phyloP scores from a whole-genome alignment of 2,113 vertebrate species.

The Motacilla tschutschensis region DNA sequence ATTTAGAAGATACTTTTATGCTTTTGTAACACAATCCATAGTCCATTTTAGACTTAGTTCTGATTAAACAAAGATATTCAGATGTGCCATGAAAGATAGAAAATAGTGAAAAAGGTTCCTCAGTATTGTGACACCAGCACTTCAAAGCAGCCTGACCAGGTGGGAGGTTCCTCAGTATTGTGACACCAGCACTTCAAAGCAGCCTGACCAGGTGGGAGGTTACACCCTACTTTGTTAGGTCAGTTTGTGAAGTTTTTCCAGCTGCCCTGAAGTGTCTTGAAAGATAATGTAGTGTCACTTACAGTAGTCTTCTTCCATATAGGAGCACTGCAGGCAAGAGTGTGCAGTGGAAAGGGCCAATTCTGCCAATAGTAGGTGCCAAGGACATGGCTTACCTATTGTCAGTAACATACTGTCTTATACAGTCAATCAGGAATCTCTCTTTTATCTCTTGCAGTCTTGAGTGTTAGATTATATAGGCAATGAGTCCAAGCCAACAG shows the following conservation, averaged over 20 bases:
- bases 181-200: not conserved
- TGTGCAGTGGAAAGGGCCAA: not conserved
- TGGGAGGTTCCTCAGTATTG: not conserved
- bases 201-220: not conserved
- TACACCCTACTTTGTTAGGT: not conserved
- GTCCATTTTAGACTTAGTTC: not conserved
- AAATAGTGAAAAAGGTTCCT: not conserved
- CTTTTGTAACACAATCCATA: not conserved
- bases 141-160: not conserved
- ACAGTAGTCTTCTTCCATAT: not conserved
- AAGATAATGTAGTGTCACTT: not conserved
- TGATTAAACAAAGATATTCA: not conserved
- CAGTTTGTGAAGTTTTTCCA: not conserved
- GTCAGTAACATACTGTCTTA: not conserved
- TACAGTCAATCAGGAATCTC: not conserved
- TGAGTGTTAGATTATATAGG: not conserved
- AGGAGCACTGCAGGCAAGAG: not conserved
- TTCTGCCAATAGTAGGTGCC: not conserved
- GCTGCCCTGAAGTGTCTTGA: not conserved
- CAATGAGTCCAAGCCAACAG: constrained; percentile 22
- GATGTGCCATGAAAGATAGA: not conserved
- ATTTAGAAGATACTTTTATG: not conserved
- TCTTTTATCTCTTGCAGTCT: not conserved
- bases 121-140: not conserved
- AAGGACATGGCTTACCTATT: not conserved